Percentiles rank a stretch among this genome's conserved stretches.
Evolutionary conservation across 1,140 invertebrate species (phyloP).

Genomic region (Platorchestia sp.): DNA sequence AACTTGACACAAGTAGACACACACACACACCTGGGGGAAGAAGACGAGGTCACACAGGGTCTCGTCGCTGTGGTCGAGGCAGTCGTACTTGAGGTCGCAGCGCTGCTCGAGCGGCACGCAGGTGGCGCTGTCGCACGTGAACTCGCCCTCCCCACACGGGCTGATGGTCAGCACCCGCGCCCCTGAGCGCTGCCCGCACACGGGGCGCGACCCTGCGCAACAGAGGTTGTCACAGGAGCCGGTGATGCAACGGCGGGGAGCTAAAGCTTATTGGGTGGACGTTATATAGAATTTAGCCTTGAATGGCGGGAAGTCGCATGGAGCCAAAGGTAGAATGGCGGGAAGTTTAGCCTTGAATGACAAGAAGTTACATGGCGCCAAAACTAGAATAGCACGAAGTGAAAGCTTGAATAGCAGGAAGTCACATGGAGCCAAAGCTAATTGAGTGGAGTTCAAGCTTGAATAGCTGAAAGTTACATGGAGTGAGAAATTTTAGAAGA

Average conservation of each 20-base stretch:
- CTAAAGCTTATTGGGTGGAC: no score
- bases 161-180: not conserved
- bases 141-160: conserved; percentile 30
- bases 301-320: not conserved
- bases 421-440: not conserved
- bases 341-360: not conserved
- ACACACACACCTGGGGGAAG: not conserved
- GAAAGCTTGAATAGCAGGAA: not conserved
- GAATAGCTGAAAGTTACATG: not conserved
- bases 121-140: conserved; percentile 54
- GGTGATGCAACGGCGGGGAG: no score
- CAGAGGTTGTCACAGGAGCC: no score
- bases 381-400: not conserved
- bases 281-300: no score
- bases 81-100: conserved; percentile 57
- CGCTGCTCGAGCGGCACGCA: conserved; percentile 11
- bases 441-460: no score
- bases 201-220: not conserved
- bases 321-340: not conserved
- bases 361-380: not conserved
- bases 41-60: conserved; percentile 22
- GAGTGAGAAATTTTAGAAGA: no score
- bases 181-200: conserved; percentile 51
- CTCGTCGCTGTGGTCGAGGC: conserved; percentile 55
- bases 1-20: not conserved